A percentile compares a stretch with the other conserved stretches of the same genome.
Evolutionary conservation across 2,113 vertebrate genomes (phyloP).

Genomic region (Pachyramphus minor): DNA sequence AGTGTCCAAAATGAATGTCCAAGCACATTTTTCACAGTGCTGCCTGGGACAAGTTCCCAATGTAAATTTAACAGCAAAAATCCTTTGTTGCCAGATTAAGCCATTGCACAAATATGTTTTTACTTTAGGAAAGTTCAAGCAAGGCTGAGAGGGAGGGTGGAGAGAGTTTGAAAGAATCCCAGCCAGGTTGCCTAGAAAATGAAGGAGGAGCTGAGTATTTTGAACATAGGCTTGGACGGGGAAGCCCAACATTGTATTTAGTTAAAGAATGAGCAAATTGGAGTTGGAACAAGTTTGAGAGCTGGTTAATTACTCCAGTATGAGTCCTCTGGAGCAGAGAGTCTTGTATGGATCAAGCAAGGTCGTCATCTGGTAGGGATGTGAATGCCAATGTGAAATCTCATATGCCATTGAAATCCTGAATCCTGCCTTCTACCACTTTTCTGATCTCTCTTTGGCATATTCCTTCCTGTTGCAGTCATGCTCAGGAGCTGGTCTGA

Average conservation of each 20-base stretch:
- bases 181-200: neutral
- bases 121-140: neutral
- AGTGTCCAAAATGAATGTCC: neutral
- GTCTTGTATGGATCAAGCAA: neutral
- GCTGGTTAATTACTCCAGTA: neutral
- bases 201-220: neutral
- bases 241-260: neutral
- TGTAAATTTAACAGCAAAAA: conserved; percentile 19
- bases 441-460: neutral
- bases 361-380: neutral
- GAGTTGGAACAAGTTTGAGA: neutral
- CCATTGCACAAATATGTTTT: neutral
- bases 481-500: neutral
- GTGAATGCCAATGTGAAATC: neutral
- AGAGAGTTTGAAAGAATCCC: neutral
- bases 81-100: neutral
- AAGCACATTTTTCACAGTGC: neutral
- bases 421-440: neutral
- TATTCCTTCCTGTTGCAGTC: neutral
- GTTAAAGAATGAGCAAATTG: neutral
- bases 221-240: neutral
- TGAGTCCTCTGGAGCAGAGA: neutral
- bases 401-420: neutral
- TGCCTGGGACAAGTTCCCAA: neutral
- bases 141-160: neutral